Base-by-base conservation (phyloP, 92 coral and sea anemone species). In the Phenganax marumi region DNA sequence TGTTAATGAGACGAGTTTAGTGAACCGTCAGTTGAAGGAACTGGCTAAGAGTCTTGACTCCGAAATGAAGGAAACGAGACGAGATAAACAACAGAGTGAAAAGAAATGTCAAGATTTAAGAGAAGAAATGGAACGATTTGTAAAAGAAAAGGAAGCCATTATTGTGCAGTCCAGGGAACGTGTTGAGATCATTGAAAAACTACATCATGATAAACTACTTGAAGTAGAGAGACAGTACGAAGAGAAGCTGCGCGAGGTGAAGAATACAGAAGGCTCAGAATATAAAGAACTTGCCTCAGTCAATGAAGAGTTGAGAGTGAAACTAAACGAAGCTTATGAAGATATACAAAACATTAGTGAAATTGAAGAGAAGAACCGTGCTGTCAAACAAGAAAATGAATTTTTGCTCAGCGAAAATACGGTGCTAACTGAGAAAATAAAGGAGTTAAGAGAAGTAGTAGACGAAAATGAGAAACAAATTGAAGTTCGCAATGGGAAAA, bases 71-170 rank as follows among this genome's bases (percentile, higher is more conserved):
- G 72, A 63, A 78, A 61, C 83, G 10, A 61, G 83, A 78, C 8
- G 53, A 77, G 97, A 91, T 50, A 94, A 94, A 86, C 88, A 82
- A 24, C 89, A 84, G 12, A 85, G 89, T 53, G 98, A 94, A 81
- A 86, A 84, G 81, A 87, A 92, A 33, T 76, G 88, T 12, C 91
- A 94, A 26, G 95, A 90, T 63, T 50, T 94, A 68, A 83, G 98
- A 50, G 72, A 76, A 18, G 97, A 91, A 68, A 83, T 91, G 33
- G 93, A 91, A 22, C 69, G 73, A 50, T 85, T 88, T 61, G 93
- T 88, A 24, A 82, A 79, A 25, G 80, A 85, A 55, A 69, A 79
- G 51, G 89, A 82, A 13, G 87, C 86, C 18, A 69, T 84, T 11
- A 68, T 76, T 47, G 72, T 74, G 8, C 52, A 84, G 78, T 87